These are phyloP conservation scores for Trichechus manatus DNA, from an alignment of 2,113 vertebrate species.

Conservation along the genomic window DNA sequence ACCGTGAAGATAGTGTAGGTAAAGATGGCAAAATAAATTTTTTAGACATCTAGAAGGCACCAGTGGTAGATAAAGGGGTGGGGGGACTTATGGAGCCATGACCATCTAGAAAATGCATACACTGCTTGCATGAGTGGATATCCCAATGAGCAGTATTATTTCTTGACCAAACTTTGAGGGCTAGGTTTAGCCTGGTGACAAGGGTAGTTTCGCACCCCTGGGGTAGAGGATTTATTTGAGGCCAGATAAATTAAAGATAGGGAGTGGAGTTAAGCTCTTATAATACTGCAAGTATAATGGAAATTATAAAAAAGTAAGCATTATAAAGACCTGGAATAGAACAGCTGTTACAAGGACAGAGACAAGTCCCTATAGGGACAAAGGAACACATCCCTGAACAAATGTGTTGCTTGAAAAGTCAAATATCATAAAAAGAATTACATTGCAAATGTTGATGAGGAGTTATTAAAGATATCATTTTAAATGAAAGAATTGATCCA, in stretches of 20 bases:
- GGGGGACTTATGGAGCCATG: too few relatives aligned
- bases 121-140: not conserved
- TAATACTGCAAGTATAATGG: not conserved
- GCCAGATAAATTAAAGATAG: not conserved
- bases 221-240: not conserved
- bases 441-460: not conserved
- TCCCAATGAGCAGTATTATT: not conserved
- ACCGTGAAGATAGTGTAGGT: not conserved
- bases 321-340: not conserved
- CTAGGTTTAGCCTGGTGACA: not conserved
- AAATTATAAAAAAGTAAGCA: not conserved
- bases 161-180: not conserved
- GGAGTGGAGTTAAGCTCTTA: not conserved
- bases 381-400: not conserved
- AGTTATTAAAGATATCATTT: not conserved
- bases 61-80: not conserved
- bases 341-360: not conserved
- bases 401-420: not conserved
- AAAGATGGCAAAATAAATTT: not conserved
- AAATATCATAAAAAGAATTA: not conserved
- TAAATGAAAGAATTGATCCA: not conserved
- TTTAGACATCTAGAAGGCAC: not conserved
- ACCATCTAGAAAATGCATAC: not conserved
- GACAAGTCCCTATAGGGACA: not conserved
- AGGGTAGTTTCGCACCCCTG: not conserved